phyloP scores from a whole-genome alignment of 2,888 invertebrate species.

The Dexiosoma caninum region DNA sequence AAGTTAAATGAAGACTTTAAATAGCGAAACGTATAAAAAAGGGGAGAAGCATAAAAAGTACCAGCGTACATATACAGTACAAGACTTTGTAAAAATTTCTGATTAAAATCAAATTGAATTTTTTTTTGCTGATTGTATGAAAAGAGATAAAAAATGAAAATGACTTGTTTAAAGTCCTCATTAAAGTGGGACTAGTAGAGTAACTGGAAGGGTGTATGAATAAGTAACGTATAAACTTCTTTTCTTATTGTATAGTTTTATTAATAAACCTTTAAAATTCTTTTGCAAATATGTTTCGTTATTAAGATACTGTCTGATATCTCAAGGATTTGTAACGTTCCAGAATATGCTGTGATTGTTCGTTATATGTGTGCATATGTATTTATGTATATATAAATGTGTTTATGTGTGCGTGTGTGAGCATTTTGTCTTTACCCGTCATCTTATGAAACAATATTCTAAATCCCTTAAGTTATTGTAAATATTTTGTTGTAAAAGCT shows the following conservation, averaged over 20 bases:
- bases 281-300: constrained; percentile 55
- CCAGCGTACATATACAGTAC: not conserved
- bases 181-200: not conserved
- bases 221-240: constrained; percentile 12
- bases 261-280: constrained; percentile 63
- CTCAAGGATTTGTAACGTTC: constrained; percentile 12
- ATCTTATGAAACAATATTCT: constrained; percentile 31
- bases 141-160: constrained; percentile 16
- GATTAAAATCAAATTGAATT: constrained; percentile 48
- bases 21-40: not conserved
- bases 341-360: not conserved
- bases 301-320: constrained; percentile 38
- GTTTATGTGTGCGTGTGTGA: not conserved
- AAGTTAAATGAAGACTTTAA: constrained; percentile 39
- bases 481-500: constrained; percentile 60
- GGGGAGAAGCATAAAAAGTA: not conserved
- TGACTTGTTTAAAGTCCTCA: constrained; percentile 17
- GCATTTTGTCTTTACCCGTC: not conserved
- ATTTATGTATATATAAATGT: no score
- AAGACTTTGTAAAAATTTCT: constrained; percentile 4
- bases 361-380: not conserved
- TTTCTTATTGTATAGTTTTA: constrained; percentile 40
- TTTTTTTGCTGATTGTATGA: constrained; percentile 23
- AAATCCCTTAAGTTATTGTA: constrained; percentile 62
- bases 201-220: not conserved